Evolutionary conservation across 2,797 vertebrate species (phyloP), one percentile per base, ranked within the genome.

Genomic region (Diglossa cyanea): DNA sequence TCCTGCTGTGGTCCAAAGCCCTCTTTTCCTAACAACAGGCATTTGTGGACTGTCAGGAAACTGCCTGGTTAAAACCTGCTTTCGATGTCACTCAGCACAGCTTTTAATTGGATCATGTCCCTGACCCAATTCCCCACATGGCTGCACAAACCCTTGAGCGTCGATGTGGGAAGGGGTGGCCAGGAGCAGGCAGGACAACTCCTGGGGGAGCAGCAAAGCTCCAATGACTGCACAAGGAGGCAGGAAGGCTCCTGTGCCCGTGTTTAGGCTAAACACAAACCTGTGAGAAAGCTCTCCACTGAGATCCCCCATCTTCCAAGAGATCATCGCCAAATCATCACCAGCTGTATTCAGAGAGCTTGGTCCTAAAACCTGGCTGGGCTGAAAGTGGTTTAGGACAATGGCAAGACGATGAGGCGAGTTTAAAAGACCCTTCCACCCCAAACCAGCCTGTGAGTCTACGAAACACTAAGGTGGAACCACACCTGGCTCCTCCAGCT

Each of bases 121-220:
- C 71, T 93, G 91, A 79, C 91, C 91, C 94, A 94, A 67, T 83
- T 91, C 78, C 72, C 90, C 81, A 85, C 67, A 73, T 31, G 89
- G 81, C 0, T 93, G 82, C 84, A 87, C 75, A 95, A 92, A 75
- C 33, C 72, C 72, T 30, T 18, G 18, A 78, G 68, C 50, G 1
- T 5, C 6, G 1, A 8, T 16, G 51, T 54, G 63, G 71, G 67
- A 89, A 68, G 51, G 62, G 51, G 55, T 33, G 37, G 72, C 23
- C 77, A 55, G 51, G n/a, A 78, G 30, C 47, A 75, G 60, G 37
- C 40, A 83, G 72, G 28, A 83, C 65, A 77, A 7, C 14, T 74
- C 61, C 51, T 62, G 39, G 9, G 7, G 18, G 3, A 77, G 61
- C 65, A 90, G 61, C 5, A 1, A 72, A 90, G 55, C 21, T 80